A percentile compares a stretch with the other conserved stretches of the same genome.
These are phyloP conservation scores for Puffinus mauretanicus DNA, from an alignment of 2,113 vertebrate genomes.

Conservation along the genomic window DNA sequence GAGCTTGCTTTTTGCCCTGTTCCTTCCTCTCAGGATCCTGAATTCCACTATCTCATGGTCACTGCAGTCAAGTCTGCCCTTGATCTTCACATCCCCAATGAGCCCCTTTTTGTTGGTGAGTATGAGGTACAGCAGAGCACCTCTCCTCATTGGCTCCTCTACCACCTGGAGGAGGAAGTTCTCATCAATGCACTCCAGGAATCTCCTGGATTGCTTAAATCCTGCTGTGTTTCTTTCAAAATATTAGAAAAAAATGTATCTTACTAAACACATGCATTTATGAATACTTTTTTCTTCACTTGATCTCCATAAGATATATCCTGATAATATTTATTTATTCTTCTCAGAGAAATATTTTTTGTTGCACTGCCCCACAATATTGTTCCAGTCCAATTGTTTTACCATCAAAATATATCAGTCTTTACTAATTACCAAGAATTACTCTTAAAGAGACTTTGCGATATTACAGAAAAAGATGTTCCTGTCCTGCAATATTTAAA, in stretches of 20 bases:
- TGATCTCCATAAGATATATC: not conserved
- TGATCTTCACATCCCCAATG: not conserved
- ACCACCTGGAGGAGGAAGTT: not conserved
- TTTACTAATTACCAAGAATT: not conserved
- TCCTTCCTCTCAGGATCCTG: not conserved
- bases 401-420: not conserved
- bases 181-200: not conserved
- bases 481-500: not conserved
- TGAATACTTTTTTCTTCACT: not conserved
- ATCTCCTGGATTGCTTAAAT: not conserved
- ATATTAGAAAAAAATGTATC: not conserved
- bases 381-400: not conserved
- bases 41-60: not conserved
- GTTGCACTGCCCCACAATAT: not conserved
- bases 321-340: not conserved
- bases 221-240: not conserved
- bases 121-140: not conserved
- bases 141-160: not conserved
- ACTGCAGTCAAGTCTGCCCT: not conserved
- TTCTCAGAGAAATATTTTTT: not conserved
- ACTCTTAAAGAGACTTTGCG: not conserved
- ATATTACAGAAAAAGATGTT: not conserved
- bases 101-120: not conserved
- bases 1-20: not conserved
- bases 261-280: not conserved